These are phyloP conservation scores for Ochropleura leucogaster DNA, from an alignment of 2,888 invertebrate genomes.

Conservation along the genomic window DNA sequence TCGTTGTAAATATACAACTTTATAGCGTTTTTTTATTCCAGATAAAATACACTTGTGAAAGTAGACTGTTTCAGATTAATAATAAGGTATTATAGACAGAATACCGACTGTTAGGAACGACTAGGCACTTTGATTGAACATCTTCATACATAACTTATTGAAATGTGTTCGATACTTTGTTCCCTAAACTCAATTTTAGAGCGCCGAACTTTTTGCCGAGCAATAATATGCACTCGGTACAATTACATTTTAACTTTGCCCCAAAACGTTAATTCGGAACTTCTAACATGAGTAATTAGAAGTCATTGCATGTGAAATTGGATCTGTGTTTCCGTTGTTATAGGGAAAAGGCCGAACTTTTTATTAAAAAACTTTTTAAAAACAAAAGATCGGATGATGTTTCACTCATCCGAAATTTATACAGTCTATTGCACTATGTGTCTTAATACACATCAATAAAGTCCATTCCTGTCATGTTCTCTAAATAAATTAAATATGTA, in stretches of 20 bases:
- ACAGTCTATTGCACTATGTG: background rate
- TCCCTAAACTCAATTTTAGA: background rate
- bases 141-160: background rate
- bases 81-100: background rate
- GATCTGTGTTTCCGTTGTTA: background rate
- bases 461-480: background rate
- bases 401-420: background rate
- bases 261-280: background rate
- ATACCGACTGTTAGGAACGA: background rate
- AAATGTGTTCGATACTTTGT: background rate
- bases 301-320: background rate
- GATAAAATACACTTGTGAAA: background rate
- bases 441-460: background rate
- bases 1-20: conserved; percentile 19
- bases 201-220: background rate
- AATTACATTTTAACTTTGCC: background rate
- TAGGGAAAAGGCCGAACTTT: background rate
- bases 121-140: background rate
- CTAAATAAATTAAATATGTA: background rate
- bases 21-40: background rate
- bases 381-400: too few relatives aligned
- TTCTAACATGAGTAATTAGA: background rate
- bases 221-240: background rate
- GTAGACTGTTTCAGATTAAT: background rate
- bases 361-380: too few relatives aligned